Conservation (phyloP, 53 echinoderm and acorn worm genomes). For the Arbacia lixula region DNA sequence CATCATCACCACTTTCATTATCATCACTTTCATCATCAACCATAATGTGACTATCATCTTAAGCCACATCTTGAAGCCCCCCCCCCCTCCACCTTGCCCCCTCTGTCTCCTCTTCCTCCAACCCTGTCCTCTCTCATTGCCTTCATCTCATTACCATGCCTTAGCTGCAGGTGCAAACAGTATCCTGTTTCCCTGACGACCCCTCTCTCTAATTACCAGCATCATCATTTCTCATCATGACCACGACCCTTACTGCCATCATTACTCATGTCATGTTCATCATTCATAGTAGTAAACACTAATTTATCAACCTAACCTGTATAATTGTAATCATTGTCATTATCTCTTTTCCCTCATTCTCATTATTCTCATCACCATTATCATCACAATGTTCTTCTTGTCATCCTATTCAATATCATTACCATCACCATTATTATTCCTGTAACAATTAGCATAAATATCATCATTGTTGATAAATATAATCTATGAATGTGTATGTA, state of each 20-base stretch:
- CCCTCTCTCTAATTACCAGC: too few species aligned
- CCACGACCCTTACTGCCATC: not conserved
- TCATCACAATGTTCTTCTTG: not conserved
- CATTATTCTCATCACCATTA: not conserved
- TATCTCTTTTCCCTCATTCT: not conserved
- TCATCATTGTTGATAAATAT: too few species aligned
- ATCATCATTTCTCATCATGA: too few species aligned
- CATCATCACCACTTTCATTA: not conserved
- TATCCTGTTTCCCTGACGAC: too few species aligned
- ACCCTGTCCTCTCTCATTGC: not conserved
- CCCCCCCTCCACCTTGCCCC: not conserved
- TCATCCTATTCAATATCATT: too few species aligned
- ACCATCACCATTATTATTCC: not conserved
- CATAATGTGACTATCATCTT: not conserved
- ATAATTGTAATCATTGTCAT: not conserved
- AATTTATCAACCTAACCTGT: not conserved
- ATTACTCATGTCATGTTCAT: not conserved
- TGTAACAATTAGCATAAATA: not conserved
- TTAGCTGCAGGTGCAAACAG: too few species aligned
- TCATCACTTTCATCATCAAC: not conserved
- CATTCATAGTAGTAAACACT: not conserved
- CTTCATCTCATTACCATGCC: not conserved
- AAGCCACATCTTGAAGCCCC: not conserved
- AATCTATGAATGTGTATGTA: too few species aligned
- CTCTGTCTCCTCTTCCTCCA: not conserved